Evolutionary conservation across 1,140 invertebrate genomes (phyloP).

Genomic region (Nebria ingens): DNA sequence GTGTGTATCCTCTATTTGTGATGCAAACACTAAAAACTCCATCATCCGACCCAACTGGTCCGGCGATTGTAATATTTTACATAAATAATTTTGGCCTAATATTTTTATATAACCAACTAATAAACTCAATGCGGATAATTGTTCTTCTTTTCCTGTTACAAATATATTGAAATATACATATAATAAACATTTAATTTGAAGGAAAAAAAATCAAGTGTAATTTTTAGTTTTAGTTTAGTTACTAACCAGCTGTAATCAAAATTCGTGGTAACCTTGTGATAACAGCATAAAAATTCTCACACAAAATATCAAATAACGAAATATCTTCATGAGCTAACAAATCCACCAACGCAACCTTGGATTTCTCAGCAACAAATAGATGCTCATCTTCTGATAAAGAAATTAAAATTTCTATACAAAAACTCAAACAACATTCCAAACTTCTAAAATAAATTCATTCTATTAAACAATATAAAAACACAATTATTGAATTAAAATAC

Average conservation of each 20-base stretch:
- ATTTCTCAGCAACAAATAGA: constrained; percentile 34
- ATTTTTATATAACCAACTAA: constrained; percentile 48
- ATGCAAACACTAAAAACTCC: constrained; percentile 41
- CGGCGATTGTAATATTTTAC: constrained; percentile 38
- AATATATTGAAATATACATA: constrained; percentile 18
- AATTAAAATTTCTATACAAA: constrained; percentile 46
- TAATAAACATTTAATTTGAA: constrained; percentile 11
- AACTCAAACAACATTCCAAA: constrained; percentile 34
- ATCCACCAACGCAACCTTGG: constrained; percentile 29
- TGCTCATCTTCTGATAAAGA: constrained; percentile 46
- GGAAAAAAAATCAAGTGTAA: not conserved
- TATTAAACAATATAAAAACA: constrained; percentile 10
- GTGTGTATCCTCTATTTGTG: constrained; percentile 39
- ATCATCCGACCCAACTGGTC: constrained; percentile 41
- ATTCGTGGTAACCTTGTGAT: constrained; percentile 45
- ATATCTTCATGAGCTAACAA: constrained; percentile 28
- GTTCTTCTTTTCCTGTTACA: too few relatives aligned
- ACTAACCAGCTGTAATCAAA: constrained; percentile 50
- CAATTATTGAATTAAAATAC: constrained; percentile 32
- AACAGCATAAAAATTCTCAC: constrained; percentile 45
- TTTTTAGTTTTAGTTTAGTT: too few relatives aligned
- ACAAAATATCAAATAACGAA: constrained; percentile 40
- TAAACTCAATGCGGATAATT: constrained; percentile 43
- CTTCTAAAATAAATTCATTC: constrained; percentile 35
- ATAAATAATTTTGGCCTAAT: constrained; percentile 41